Percentiles rank a stretch among this genome's conserved stretches.
Evolutionary conservation across 2,797 vertebrate species (phyloP).

Genomic region (Fistularia commersonii): DNA sequence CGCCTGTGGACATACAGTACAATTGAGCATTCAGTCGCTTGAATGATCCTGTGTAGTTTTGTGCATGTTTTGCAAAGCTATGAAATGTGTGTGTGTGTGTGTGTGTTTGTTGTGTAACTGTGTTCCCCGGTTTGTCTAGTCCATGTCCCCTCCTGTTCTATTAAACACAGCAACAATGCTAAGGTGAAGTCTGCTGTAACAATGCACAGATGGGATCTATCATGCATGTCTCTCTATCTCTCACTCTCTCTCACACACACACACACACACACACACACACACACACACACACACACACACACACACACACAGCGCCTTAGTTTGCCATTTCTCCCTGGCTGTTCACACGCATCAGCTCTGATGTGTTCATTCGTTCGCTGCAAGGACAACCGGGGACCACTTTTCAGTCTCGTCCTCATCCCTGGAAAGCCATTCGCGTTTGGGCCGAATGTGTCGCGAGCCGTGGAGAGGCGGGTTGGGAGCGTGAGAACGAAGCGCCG

Average conservation of each 20-base stretch:
- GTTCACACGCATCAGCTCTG: constrained; percentile 51
- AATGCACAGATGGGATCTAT: constrained; percentile 56
- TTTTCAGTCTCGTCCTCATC: constrained; percentile 49
- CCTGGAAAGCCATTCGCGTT: constrained; percentile 49
- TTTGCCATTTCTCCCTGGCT: constrained; percentile 29
- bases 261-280: no score
- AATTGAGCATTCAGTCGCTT: constrained; percentile 1
- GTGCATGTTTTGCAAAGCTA: no score
- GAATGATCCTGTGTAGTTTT: no score
- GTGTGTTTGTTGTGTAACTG: constrained; percentile 10
- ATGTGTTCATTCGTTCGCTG: constrained; percentile 45
- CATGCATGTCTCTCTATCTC: background rate
- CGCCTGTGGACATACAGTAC: no score
- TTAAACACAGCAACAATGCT: constrained; percentile 26
- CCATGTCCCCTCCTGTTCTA: constrained; percentile 43
- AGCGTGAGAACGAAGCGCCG: constrained; percentile 4
- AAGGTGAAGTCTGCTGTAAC: constrained; percentile 54
- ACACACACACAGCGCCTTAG: constrained; percentile 13
- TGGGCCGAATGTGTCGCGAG: constrained; percentile 26
- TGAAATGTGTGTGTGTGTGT: background rate
- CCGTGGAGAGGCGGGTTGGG: constrained; percentile 6
- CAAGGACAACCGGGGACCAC: constrained; percentile 43
- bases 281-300: no score
- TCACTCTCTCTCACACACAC: constrained; percentile 5
- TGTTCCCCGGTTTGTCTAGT: constrained; percentile 33